Conservation (phyloP, 2,888 invertebrate species). For the Perdita meconis region DNA sequence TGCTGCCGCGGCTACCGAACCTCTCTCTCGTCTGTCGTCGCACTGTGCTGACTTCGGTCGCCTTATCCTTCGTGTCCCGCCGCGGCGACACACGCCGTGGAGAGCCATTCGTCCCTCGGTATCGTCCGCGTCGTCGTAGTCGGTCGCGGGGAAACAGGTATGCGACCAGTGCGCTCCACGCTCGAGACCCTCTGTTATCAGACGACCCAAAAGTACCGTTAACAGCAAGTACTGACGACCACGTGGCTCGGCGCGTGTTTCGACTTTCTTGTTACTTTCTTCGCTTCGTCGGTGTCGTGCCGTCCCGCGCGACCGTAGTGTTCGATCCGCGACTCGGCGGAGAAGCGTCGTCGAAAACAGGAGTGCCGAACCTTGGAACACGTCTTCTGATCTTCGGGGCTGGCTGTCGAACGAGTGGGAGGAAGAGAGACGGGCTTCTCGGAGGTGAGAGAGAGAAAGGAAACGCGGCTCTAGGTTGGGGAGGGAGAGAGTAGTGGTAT, state of each 20-base stretch:
- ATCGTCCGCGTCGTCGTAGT: constrained; percentile 17
- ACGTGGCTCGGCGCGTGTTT: constrained; percentile 59
- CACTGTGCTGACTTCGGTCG: background rate
- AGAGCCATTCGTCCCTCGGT: background rate
- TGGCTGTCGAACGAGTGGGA: constrained; percentile 21
- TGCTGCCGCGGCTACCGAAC: constrained; percentile 55
- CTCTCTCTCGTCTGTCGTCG: constrained; percentile 35
- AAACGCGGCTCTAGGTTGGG: constrained; percentile 22
- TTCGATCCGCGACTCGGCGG: constrained; percentile 23
- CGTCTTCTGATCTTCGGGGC: constrained; percentile 54
- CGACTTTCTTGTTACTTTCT: constrained; percentile 31
- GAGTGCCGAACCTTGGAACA: constrained; percentile 55
- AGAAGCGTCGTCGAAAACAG: constrained; percentile 35
- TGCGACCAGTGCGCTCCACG: constrained; percentile 19
- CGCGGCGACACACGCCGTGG: constrained; percentile 12
- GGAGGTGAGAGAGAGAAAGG: constrained; percentile 58
- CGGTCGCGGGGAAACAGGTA: constrained; percentile 38
- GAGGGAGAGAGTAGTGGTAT: constrained; percentile 31
- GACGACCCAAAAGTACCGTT: constrained; percentile 59
- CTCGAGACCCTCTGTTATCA: constrained; percentile 35
- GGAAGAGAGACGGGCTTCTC: constrained; percentile 43
- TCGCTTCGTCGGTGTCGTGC: background rate
- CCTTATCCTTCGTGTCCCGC: constrained; percentile 10
- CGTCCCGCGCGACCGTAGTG: too few species aligned
- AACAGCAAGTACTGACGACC: constrained; percentile 46